Evolutionary conservation across 2,797 vertebrate genomes (phyloP), one percentile per base, ranked within the genome.

Genomic region (Schizopygopsis pylzovi): DNA sequence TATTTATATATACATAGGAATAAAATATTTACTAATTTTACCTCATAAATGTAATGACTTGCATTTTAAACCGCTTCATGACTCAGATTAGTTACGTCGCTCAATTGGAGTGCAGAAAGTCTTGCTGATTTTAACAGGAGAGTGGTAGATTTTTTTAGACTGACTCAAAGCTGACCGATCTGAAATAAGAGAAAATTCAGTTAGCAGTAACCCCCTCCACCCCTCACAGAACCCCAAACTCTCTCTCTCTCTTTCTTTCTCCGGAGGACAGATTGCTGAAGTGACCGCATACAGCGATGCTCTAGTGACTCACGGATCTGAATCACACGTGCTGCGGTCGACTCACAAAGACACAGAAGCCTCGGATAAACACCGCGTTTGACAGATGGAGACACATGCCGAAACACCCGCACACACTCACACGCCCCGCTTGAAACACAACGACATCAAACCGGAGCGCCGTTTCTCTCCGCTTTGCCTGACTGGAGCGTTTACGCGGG

Each of bases 231-330:
- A 3, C 73, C 16, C 73, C 49, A 28, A 49, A 33, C 33, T 54
- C 79, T 70, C 20, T 65, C 41, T 65, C 78, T 70, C 18, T 81
- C 39, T 20, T 12, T 65, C 28, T 16, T 16, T 28, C 16, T 76
- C 70, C 16, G 47, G 28, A 65, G 75, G 47, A 20, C 72, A 59
- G 67, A 70, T 78, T 56, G 83, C 41, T 61, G 61, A 49, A 41
- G 7, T 22, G 79, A 70, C 28, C 79, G 22, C 79, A 25, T 33
- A 16, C 16, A 68, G 22, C 13, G 33, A 52, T 52, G 79, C 75
- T 85, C 52, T 59, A 43, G 72, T 73, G 89, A 90, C 71, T 90
- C 89, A 90, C 72, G n/a, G 41, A n/a, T 84, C 22, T 90, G 89
- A 90, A 83, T 90, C 89, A 89, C 65, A 54, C 70, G 20, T 73